Evolutionary conservation across 1,140 invertebrate genomes (phyloP).

Genomic region (Apis florea): DNA sequence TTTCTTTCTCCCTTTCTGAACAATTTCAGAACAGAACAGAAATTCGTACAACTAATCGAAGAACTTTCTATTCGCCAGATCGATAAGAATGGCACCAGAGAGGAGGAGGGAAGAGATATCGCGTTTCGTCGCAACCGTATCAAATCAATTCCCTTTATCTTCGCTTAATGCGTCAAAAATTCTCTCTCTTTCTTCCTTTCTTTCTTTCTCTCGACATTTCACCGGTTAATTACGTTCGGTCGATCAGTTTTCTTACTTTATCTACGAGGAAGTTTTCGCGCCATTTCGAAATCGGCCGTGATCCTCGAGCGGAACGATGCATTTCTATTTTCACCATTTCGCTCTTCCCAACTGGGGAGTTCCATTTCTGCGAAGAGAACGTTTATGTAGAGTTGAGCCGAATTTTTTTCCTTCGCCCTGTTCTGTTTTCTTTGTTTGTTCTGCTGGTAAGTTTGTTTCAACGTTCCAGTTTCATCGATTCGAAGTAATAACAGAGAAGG

Average conservation of each 20-base stretch:
- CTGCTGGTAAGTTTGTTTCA: background rate
- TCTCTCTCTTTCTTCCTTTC: background rate
- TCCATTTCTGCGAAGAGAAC: background rate
- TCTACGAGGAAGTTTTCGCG: constrained; percentile 15
- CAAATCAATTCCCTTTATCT: constrained; percentile 1
- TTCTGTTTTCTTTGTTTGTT: background rate
- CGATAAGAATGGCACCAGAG: background rate
- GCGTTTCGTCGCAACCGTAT: background rate
- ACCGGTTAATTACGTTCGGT: constrained; percentile 16
- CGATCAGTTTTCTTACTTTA: constrained; percentile 14
- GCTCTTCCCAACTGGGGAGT: background rate
- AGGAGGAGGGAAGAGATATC: background rate
- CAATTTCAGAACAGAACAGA: background rate
- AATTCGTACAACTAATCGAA: constrained; percentile 15
- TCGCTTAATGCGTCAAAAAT: background rate
- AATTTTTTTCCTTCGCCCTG: background rate
- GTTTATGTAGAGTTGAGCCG: background rate
- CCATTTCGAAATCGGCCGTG: background rate
- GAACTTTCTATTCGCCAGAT: constrained; percentile 9
- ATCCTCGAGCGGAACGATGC: constrained; percentile 2
- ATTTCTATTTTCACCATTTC: constrained; percentile 27
- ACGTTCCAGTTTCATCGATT: too few relatives aligned
- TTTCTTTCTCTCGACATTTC: background rate
- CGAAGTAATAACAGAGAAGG: too few relatives aligned
- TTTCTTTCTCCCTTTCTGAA: background rate